Conservation (phyloP, 2,888 invertebrate genomes). For the Xanthia togata region DNA sequence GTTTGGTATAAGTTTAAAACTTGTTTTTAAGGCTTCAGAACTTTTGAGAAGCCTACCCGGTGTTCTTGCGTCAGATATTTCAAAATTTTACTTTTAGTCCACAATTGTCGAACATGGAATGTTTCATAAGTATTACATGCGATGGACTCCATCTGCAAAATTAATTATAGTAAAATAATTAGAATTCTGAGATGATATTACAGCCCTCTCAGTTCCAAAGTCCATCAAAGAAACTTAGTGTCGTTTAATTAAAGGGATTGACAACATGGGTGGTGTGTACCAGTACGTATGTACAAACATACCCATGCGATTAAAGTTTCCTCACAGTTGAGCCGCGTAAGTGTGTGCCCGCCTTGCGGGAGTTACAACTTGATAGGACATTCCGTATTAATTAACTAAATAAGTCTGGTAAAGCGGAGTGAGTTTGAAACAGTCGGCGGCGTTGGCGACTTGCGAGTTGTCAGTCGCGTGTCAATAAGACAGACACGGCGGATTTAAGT, state of each 20-base stretch:
- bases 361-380: constrained; percentile 88
- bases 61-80: constrained; percentile 75
- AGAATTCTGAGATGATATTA: constrained; percentile 63
- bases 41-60: constrained; percentile 78
- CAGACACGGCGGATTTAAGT: constrained; percentile 89
- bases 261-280: constrained; percentile 69
- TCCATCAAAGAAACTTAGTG: constrained; percentile 76
- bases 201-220: constrained; percentile 64
- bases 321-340: constrained; percentile 80
- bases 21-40: constrained; percentile 83
- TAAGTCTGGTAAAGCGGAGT: constrained; percentile 87
- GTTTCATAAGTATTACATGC: constrained; percentile 9
- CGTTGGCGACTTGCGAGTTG: constrained; percentile 87
- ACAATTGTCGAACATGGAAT: constrained; percentile 8
- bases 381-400: constrained; percentile 90
- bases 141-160: constrained; percentile 20
- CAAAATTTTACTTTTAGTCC: constrained; percentile 72
- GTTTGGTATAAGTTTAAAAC: constrained; percentile 75
- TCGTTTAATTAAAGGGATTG: constrained; percentile 82
- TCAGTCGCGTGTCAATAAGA: constrained; percentile 90
- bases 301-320: constrained; percentile 86
- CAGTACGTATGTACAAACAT: constrained; percentile 73
- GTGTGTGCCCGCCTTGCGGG: constrained; percentile 84
- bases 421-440: constrained; percentile 82
- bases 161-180: constrained; percentile 46